phyloP scores from a whole-genome alignment of 2,888 invertebrate genomes.

The Sthenelais limicola region DNA sequence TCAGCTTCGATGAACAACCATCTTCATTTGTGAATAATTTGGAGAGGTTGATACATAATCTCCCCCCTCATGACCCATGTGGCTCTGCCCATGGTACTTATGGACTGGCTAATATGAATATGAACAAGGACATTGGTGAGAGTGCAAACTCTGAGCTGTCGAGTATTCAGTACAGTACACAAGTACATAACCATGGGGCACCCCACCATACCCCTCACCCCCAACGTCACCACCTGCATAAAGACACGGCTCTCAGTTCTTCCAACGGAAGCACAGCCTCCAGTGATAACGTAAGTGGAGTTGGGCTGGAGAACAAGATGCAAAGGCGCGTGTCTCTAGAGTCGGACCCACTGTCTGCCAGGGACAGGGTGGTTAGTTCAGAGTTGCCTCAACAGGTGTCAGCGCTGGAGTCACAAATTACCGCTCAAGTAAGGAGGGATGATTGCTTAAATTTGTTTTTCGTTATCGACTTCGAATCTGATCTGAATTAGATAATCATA shows the following conservation, averaged over 20 bases:
- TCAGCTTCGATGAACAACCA: constrained; percentile 41
- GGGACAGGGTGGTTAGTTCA: constrained; percentile 18
- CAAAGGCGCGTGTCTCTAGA: constrained; percentile 14
- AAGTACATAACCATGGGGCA: no score
- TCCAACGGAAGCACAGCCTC: not conserved
- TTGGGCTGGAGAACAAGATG: not conserved
- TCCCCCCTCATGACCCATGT: not conserved
- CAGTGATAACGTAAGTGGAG: not conserved
- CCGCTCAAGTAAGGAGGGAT: constrained; percentile 35
- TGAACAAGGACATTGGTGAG: no score
- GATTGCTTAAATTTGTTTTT: no score
- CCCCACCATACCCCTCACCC: no score
- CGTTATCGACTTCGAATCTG: no score
- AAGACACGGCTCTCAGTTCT: no score
- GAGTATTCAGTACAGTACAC: no score
- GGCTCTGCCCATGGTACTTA: no score
- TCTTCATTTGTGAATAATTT: constrained; percentile 11
- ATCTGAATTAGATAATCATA: no score
- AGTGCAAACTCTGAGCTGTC: no score
- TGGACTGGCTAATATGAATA: no score
- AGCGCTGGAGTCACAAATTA: constrained; percentile 27
- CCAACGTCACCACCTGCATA: no score
- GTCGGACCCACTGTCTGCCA: constrained; percentile 20
- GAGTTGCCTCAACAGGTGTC: constrained; percentile 39
- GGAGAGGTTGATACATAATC: constrained; percentile 2